Conservation (phyloP, 2,113 vertebrate species). For the Xenus cinereus region DNA sequence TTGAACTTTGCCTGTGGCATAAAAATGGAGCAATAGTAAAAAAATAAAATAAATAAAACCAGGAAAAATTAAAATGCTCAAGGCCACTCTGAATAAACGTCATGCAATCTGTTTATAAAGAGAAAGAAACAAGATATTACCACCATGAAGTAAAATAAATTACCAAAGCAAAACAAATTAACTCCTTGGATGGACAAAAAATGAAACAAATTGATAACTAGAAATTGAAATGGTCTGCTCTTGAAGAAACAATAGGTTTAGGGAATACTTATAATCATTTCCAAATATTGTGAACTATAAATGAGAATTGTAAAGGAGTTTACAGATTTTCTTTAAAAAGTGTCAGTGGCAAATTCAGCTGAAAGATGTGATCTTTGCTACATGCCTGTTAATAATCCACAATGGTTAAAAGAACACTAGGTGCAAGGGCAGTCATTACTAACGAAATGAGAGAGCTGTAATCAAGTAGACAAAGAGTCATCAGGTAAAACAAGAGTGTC, state of each 20-base stretch:
- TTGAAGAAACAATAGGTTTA: background rate
- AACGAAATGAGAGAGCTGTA: background rate
- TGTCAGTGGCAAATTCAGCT: background rate
- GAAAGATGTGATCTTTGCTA: background rate
- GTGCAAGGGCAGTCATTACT: background rate
- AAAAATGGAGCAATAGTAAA: background rate
- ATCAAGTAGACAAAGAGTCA: background rate
- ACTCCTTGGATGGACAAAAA: background rate
- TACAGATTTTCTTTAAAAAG: background rate
- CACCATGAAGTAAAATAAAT: constrained; percentile 15
- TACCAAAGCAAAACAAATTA: constrained; percentile 1
- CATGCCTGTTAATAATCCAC: background rate
- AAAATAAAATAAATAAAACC: background rate
- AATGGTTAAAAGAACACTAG: background rate
- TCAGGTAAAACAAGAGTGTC: background rate
- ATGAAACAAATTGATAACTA: background rate
- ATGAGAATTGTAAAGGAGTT: background rate
- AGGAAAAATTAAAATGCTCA: constrained; percentile 7
- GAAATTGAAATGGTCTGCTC: background rate
- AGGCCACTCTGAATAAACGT: background rate
- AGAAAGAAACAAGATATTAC: background rate
- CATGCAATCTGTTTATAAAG: background rate
- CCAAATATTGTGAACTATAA: background rate
- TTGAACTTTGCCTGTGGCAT: background rate
- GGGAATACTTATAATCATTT: background rate